A percentile compares a stretch with the other conserved stretches of the same genome.
phyloP scores from a whole-genome alignment of 2,797 vertebrate genomes.

The Galago senegalensis region DNA sequence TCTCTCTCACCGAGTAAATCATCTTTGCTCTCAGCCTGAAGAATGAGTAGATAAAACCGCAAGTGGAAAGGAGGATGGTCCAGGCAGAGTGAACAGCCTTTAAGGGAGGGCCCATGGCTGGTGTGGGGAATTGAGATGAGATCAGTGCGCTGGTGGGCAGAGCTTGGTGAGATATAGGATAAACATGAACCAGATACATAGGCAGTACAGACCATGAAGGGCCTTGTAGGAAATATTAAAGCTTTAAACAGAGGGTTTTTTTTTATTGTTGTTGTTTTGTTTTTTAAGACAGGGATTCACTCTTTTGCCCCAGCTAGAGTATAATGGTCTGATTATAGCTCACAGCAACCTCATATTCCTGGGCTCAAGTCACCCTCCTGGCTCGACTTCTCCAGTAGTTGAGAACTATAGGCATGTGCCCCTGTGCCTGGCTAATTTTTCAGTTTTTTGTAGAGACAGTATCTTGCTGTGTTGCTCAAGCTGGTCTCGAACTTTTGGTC shows the following conservation, averaged over 20 bases:
- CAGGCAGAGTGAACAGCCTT: neutral
- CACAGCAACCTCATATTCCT: neutral
- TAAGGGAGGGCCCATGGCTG: neutral
- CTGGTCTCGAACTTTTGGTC: neutral
- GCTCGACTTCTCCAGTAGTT: neutral
- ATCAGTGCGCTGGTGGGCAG: neutral
- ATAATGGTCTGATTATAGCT: neutral
- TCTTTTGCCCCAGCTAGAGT: neutral
- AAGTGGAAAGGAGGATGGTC: neutral
- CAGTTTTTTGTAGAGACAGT: neutral
- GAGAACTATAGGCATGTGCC: neutral
- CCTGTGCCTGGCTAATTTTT: neutral
- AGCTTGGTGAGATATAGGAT: neutral
- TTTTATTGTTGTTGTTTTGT: neutral
- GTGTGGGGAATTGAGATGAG: neutral
- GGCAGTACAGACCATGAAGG: neutral
- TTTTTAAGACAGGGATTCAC: neutral
- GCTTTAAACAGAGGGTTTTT: neutral
- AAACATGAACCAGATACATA: neutral
- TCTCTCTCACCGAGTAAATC: neutral
- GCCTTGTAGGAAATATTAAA: neutral
- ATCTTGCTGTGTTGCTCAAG: neutral
- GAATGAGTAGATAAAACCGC: neutral
- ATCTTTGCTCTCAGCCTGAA: neutral
- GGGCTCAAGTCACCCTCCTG: neutral